Base-by-base conservation (phyloP, 2,888 invertebrate genomes). In the Heteromurus nitidus region DNA sequence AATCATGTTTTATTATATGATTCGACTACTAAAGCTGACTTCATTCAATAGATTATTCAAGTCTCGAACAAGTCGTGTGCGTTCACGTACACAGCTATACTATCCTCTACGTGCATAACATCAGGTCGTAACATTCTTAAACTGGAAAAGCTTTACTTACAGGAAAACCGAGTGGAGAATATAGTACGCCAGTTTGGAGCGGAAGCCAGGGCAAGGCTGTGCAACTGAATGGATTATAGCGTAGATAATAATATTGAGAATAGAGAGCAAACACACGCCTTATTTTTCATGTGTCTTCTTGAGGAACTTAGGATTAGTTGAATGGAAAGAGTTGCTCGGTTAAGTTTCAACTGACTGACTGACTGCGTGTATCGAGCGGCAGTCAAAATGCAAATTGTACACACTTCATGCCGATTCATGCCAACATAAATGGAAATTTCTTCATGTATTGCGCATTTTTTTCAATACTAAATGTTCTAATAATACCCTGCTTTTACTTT, bases 271-370 rank as follows among this genome's bases (percentile, higher is more conserved):
- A 55, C 20, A 55, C 20, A 47, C 47, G 47, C 7, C 24, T 55
- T 22, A 24, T 55, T 55, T 47, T 55, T 11, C 30, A 20, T 58
- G 26, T 42, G 24, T 58, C 2, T 3, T 13, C n/a, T n/a, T n/a
- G n/a, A n/a, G n/a, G n/a, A n/a, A n/a, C n/a, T n/a, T 13, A 36
- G 70, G 42, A 44, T 58, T 70, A 70, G 60, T 60, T 42, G 28
- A 26, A 58, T 42, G 60, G 60, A 69, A 69, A 13, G 13, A 67
- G 44, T 60, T 60, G 44, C 42, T 3, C 69, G 36, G 24, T 53
- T 26, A 18, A 60, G 42, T 44, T 70, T 7, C 50, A 13, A n/a
- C 22, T 47, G 16, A 11, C 16, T 50, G 18, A n/a, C 16, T 24
- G 26, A 7, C 22, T 3, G 20, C 9, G 30, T 44, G 26, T 44